Conservation (phyloP, 2,888 invertebrate genomes). For the Hydrotaea diabolus region DNA sequence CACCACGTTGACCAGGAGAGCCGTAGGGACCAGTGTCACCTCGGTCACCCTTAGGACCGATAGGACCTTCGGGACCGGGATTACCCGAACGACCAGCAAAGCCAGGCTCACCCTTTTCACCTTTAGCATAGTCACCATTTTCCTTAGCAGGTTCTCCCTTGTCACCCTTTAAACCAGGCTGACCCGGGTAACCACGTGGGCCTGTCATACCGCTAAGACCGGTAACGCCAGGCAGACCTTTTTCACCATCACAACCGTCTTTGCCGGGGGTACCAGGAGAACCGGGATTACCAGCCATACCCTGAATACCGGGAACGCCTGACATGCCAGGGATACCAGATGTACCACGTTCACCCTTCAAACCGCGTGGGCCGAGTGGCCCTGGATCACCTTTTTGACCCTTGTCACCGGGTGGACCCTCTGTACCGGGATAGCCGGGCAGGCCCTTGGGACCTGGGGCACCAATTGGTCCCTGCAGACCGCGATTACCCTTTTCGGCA, state of each 20-base stretch:
- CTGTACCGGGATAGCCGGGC: conserved; percentile 90
- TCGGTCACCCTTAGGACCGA: conserved; percentile 90
- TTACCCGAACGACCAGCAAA: conserved; percentile 77
- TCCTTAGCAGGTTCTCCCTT: conserved; percentile 89
- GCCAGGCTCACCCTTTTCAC: conserved; percentile 91
- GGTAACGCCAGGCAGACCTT: conserved; percentile 88
- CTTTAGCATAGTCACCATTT: conserved; percentile 84
- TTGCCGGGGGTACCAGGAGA: conserved; percentile 90
- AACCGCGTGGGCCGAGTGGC: conserved; percentile 89
- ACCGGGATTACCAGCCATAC: conserved; percentile 82
- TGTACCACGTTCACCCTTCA: conserved; percentile 92
- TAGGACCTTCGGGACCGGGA: conserved; percentile 77
- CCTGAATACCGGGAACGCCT: conserved; percentile 83
- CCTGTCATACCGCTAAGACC: conserved; percentile 88
- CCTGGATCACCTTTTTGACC: conserved; percentile 94
- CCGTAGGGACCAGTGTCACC: conserved; percentile 79
- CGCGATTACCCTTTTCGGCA: conserved; percentile 92
- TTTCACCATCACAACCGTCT: conserved; percentile 98
- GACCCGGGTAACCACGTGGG: conserved; percentile 86
- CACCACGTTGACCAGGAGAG: conserved; percentile 88
- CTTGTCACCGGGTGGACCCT: conserved; percentile 93
- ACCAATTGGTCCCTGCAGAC: conserved; percentile 88
- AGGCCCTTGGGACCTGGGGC: conserved; percentile 88
- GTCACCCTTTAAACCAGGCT: conserved; percentile 82
- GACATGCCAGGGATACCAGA: conserved; percentile 93